Base-by-base conservation (phyloP, 2,797 vertebrate genomes). In the Hafferia zeledoni region DNA sequence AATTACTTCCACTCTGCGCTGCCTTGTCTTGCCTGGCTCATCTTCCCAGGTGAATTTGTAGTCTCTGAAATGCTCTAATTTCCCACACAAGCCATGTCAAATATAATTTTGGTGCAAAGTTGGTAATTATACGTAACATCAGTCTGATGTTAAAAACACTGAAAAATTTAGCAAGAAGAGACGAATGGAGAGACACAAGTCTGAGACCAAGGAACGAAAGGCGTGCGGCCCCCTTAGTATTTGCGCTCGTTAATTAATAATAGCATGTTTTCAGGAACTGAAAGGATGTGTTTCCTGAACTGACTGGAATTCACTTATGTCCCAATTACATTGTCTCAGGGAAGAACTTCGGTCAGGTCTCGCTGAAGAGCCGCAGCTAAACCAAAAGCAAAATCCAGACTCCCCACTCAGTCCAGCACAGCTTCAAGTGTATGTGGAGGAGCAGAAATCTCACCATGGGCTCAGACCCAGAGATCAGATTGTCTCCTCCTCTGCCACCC, bases 141-240 rank as follows among this genome's bases (percentile, higher is more conserved):
- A 98, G 98, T 98, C 98, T 98, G 98, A 99, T 99, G 98, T 98
- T 98, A 98, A 99, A 99, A 98, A 98, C 98, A 98, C 98, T 99
- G 98, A 99, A 98, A 99, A 99, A 99, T 99, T 99, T 99, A 99
- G 99, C 98, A 99, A 98, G 98, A 98, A 98, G 98, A 99, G 98
- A 98, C 98, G 98, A 98, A 99, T 98, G 98, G 98, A 99, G 97
- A 99, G 99, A 99, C 99, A 98, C 97, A 98, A 97, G 98, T 98
- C 98, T 97, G 98, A 99, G 99, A 99, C 99, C 98, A 98, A 98
- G 96, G 98, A 98, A 99, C 98, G 98, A 98, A 94, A 98, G 97
- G 98, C 98, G 96, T 97, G 97, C 95, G 37, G 96, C 96, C 97
- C 97, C 97, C 90, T 64, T 98, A 97, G 97, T 98, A 98, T 98